phyloP scores from a whole-genome alignment of 2,113 vertebrate species.

The Polypterus bichir region DNA sequence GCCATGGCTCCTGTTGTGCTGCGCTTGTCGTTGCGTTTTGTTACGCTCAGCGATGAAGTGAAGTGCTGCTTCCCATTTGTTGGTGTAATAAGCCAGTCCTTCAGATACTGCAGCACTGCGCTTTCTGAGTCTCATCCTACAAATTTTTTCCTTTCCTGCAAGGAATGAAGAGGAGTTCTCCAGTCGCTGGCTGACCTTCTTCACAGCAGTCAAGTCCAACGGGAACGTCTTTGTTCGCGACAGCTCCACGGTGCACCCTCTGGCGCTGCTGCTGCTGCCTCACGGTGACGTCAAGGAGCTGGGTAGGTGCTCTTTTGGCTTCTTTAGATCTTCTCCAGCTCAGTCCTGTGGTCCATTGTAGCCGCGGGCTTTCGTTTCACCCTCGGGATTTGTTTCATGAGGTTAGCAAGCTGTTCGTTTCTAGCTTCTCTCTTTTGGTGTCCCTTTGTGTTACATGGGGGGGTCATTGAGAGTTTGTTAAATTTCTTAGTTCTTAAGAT shows the following conservation, averaged over 20 bases:
- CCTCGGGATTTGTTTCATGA: too few relatives aligned
- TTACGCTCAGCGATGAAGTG: too few relatives aligned
- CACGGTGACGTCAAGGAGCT: slow-evolving; percentile 68
- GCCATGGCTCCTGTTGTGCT: too few relatives aligned
- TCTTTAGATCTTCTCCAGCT: too few relatives aligned
- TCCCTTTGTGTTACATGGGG: too few relatives aligned
- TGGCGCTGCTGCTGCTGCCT: slow-evolving; percentile 77
- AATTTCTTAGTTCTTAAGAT: too few relatives aligned
- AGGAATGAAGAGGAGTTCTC: slow-evolving; percentile 60
- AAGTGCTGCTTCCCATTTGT: neutral
- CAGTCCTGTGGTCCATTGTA: too few relatives aligned
- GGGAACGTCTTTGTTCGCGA: slow-evolving; percentile 79
- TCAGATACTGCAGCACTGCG: neutral
- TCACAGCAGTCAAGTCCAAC: slow-evolving; percentile 76
- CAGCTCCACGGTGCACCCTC: slow-evolving; percentile 75
- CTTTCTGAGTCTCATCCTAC: neutral
- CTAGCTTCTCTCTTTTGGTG: too few relatives aligned
- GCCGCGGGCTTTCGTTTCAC: too few relatives aligned
- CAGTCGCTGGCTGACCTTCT: slow-evolving; percentile 88
- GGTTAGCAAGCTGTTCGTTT: too few relatives aligned
- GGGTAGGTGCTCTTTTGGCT: slow-evolving; percentile 41
- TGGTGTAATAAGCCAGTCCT: neutral
- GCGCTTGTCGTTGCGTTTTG: too few relatives aligned
- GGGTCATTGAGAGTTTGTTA: too few relatives aligned
- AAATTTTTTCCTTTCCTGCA: neutral